Evolutionary conservation across 2,113 vertebrate species (phyloP).

Genomic region (Psilopsiagon aurifrons): DNA sequence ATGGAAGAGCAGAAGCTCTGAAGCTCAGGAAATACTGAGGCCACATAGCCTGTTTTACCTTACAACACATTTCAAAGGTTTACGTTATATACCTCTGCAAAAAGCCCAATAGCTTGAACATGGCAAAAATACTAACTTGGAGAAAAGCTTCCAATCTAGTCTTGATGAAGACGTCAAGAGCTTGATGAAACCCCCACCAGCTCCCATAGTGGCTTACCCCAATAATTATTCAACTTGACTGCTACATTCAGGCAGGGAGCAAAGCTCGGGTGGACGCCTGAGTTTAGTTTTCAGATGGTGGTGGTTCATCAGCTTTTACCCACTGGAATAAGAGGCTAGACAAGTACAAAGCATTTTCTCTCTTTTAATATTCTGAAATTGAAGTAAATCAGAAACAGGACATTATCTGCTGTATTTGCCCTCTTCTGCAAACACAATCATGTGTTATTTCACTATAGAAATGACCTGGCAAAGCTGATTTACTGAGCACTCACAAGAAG

Average conservation of each 20-base stretch:
- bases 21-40: not conserved
- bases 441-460: not conserved
- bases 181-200: not conserved
- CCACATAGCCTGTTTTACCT: not conserved
- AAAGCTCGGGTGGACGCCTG: accelerated
- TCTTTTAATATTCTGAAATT: not conserved
- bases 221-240: not conserved
- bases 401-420: not conserved
- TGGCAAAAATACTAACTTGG: not conserved
- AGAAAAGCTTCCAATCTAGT: not conserved
- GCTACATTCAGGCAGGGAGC: not conserved
- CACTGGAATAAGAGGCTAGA: not conserved
- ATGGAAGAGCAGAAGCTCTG: not conserved
- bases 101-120: not conserved
- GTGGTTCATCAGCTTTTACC: not conserved
- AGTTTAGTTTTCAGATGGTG: not conserved
- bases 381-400: not conserved
- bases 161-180: not conserved
- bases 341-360: not conserved
- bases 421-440: not conserved
- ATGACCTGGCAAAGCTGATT: not conserved
- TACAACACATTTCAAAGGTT: not conserved
- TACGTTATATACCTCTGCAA: not conserved
- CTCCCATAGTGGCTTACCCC: not conserved
- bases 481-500: not conserved